Evolutionary conservation across 2,113 vertebrate species (phyloP), one percentile per base, ranked within the genome.

Genomic region (Myrmophylax atrothorax): DNA sequence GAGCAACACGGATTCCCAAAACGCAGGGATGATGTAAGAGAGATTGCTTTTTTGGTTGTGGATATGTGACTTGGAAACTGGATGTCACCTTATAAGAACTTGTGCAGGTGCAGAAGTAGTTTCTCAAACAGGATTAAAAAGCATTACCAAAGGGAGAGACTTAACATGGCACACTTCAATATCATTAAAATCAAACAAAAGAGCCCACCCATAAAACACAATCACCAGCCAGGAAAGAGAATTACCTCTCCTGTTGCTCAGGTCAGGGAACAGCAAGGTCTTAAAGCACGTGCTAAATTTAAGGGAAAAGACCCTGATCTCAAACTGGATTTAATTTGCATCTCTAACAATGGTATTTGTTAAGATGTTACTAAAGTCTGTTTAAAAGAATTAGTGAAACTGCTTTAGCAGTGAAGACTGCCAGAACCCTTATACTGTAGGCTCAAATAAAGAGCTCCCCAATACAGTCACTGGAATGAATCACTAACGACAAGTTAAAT

Each of bases 381-480:
- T 66, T 70, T 74, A 77, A 81, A 95, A 80, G 42, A 80, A 84
- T 74, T 74, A 67, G 31, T 25, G 42, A 77, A 92, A 74, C 68
- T 86, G 28, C 40, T 73, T 88, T 38, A 90, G 72, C 63, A 86
- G 50, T 67, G 79, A 33, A 94, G 55, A 53, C 55, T 91, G 62
- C 29, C 37, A 58, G 83, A 93, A 83, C 79, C 68, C 70, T 85
- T 82, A 75, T 10, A 52, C 35, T 77, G 47, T 67, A 84, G 38
- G 33, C 64, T 81, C 50, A 90, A 77, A 88, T 35, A 74, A 86
- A 70, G 47, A 93, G 60, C 80, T 89, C 12, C 35, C 35, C 73
- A 93, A 60, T 70, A 90, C 29, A 92, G 69, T 90, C 55, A 70
- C 76, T 74, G 69, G 76, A 84, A 92, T 94, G 96, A 97, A 94